Evolutionary conservation across 2,888 invertebrate genomes (phyloP).

Genomic region (Phyto melanocephala): DNA sequence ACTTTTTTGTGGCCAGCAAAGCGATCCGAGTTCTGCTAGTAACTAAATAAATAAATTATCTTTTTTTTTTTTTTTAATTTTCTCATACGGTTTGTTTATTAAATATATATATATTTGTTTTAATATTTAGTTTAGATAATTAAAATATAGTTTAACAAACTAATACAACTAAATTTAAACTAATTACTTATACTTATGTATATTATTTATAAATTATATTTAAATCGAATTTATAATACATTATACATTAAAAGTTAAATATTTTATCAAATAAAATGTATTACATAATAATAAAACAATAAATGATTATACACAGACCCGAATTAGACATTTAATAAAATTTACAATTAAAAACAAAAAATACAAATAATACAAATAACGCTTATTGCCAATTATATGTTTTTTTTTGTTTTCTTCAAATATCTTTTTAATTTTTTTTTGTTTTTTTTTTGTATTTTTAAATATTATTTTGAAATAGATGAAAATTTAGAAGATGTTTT

Average conservation of each 20-base stretch:
- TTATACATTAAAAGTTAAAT: conserved; percentile 26
- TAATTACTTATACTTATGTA: conserved; percentile 46
- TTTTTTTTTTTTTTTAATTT: conserved; percentile 33
- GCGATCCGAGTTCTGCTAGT: too few species aligned
- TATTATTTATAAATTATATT: conserved; percentile 42
- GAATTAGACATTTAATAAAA: conserved; percentile 23
- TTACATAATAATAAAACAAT: conserved; percentile 1
- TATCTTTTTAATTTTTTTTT: background rate
- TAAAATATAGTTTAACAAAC: conserved; percentile 64
- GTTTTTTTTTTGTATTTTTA: background rate
- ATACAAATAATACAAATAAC: background rate
- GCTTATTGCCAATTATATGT: conserved; percentile 4
- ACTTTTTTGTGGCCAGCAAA: too few species aligned
- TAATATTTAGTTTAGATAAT: conserved; percentile 59
- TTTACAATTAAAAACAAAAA: conserved; percentile 31
- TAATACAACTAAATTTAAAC: conserved; percentile 62
- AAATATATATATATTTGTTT: conserved; percentile 57
- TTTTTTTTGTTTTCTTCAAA: background rate
- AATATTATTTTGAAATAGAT: conserved; percentile 31
- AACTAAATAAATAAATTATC: too few species aligned
- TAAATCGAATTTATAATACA: conserved; percentile 50
- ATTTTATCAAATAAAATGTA: conserved; percentile 6
- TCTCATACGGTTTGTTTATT: conserved; percentile 54
- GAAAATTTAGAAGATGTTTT: conserved; percentile 20
- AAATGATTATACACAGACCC: conserved; percentile 49